A percentile compares a stretch with the other conserved stretches of the same genome.
Evolutionary conservation across 1,140 invertebrate genomes (phyloP).

Genomic region (Vanessa tameamea): DNA sequence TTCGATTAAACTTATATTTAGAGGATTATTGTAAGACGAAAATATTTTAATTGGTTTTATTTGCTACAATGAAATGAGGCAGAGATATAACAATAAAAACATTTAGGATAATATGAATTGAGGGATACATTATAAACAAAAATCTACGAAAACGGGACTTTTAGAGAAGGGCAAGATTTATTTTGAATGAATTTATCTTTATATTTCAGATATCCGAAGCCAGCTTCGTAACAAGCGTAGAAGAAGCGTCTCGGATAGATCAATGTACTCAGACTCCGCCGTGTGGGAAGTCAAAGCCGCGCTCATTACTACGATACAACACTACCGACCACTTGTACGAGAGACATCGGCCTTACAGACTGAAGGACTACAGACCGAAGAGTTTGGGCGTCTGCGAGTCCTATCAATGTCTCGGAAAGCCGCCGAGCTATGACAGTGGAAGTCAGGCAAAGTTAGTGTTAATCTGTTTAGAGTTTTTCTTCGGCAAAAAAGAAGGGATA

Average conservation of each 20-base stretch:
- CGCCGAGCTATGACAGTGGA: conserved; percentile 68
- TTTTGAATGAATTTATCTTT: background rate
- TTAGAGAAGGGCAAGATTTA: no score
- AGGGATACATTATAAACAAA: no score
- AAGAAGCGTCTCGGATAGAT: conserved; percentile 63
- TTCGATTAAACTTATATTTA: no score
- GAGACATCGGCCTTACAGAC: conserved; percentile 52
- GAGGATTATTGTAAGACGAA: no score
- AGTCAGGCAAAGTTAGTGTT: conserved; percentile 62
- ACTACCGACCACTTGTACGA: conserved; percentile 74
- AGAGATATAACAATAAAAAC: no score
- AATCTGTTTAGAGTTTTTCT: no score
- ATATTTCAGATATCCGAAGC: conserved; percentile 69
- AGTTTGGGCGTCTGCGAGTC: conserved; percentile 65
- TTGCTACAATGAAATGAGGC: no score
- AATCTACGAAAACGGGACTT: no score
- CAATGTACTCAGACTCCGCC: conserved; percentile 75
- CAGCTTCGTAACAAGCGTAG: conserved; percentile 72
- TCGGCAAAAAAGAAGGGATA: no score
- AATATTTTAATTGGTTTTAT: no score
- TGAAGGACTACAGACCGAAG: conserved; percentile 57
- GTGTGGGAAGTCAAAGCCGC: conserved; percentile 59
- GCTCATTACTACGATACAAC: conserved; percentile 70
- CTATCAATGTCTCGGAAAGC: conserved; percentile 61
- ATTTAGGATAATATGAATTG: no score